These are phyloP conservation scores for Gnathonemus echidnorhynchus DNA, from an alignment of 2,113 vertebrate genomes.

Conservation along the genomic window DNA sequence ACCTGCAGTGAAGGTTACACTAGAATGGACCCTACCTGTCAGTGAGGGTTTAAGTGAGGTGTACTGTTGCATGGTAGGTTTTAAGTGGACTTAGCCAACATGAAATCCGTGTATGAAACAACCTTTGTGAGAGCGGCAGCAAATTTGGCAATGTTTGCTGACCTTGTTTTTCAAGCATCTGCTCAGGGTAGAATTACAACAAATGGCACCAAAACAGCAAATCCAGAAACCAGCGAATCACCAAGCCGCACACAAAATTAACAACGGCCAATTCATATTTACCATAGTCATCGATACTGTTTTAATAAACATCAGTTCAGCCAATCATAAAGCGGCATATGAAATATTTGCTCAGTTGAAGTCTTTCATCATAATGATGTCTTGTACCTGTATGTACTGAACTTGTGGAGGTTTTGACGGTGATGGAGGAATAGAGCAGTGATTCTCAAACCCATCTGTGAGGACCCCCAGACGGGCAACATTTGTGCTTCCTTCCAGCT, in stretches of 20 bases:
- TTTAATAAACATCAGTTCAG: neutral
- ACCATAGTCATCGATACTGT: neutral
- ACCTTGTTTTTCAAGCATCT: slow-evolving; percentile 20
- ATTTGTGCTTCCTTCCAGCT: neutral
- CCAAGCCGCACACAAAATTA: neutral
- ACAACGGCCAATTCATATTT: neutral
- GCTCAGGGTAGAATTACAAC: neutral
- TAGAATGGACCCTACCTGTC: slow-evolving; percentile 36
- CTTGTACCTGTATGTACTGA: neutral
- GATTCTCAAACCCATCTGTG: neutral
- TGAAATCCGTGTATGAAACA: slow-evolving; percentile 46
- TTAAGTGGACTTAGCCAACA: slow-evolving; percentile 46
- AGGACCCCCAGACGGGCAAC: neutral
- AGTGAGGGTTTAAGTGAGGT: slow-evolving; percentile 40
- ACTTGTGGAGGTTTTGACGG: neutral
- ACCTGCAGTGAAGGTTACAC: slow-evolving; percentile 28
- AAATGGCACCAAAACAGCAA: neutral
- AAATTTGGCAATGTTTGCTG: slow-evolving; percentile 40
- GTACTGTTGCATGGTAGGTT: slow-evolving; percentile 36
- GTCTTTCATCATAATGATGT: neutral
- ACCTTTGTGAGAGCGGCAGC: slow-evolving; percentile 32
- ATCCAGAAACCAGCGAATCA: neutral
- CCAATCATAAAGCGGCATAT: neutral
- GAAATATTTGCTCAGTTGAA: neutral
- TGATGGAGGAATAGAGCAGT: neutral